These are phyloP conservation scores for Neoitamus cyanurus DNA, from an alignment of 2,888 invertebrate species.

Conservation along the genomic window DNA sequence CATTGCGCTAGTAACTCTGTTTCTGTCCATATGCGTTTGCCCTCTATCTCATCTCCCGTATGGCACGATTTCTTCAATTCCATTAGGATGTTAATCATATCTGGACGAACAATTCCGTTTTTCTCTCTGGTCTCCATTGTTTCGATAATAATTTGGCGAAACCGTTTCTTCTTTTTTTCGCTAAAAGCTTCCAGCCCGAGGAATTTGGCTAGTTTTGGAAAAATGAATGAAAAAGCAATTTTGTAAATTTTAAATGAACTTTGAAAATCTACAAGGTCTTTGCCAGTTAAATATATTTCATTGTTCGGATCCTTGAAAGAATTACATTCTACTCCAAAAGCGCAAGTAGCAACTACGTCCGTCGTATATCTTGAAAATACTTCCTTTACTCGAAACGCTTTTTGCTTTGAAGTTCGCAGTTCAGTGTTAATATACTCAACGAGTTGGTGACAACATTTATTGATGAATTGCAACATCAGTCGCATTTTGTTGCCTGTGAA, in stretches of 20 bases:
- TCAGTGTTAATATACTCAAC: neutral
- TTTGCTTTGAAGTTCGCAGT: neutral
- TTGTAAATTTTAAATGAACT: neutral
- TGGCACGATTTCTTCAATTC: slow-evolving; percentile 62
- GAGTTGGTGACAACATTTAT: neutral
- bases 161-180: neutral
- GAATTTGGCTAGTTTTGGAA: neutral
- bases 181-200: neutral
- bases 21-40: slow-evolving; percentile 63
- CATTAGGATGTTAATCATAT: slow-evolving; percentile 67
- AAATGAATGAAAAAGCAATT: neutral
- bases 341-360: slow-evolving; percentile 11
- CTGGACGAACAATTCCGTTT: slow-evolving; percentile 64
- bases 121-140: slow-evolving; percentile 63
- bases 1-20: slow-evolving; percentile 71
- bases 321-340: slow-evolving; percentile 11
- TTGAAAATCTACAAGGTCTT: neutral
- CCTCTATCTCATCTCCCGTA: slow-evolving; percentile 59
- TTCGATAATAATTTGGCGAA: neutral
- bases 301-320: neutral
- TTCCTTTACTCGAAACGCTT: neutral
- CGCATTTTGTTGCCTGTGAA: slow-evolving; percentile 68
- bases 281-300: neutral
- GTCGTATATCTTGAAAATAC: neutral
- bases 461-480: slow-evolving; percentile 55